Conservation (phyloP, 2,797 vertebrate genomes). For the Helarctos malayanus region DNA sequence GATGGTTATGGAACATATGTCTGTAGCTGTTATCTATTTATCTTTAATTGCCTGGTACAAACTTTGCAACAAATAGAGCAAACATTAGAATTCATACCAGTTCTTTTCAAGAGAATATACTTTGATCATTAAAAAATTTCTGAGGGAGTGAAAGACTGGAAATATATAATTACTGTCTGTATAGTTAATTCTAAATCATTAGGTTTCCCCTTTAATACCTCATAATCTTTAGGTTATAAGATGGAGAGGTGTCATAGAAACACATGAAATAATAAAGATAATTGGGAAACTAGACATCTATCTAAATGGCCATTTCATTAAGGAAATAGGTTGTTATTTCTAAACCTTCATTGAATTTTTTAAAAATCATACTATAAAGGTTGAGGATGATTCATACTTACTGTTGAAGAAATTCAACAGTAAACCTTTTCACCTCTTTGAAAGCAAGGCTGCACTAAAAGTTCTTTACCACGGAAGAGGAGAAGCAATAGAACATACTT, state of each 20-base stretch:
- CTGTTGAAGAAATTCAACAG: neutral
- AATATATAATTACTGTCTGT: slow-evolving; percentile 42
- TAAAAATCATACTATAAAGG: neutral
- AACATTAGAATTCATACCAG: neutral
- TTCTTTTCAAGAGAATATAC: slow-evolving; percentile 41
- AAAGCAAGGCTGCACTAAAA: neutral
- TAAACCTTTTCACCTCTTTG: neutral
- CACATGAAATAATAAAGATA: neutral
- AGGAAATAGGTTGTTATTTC: slow-evolving; percentile 44
- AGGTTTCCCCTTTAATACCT: neutral
- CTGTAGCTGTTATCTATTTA: neutral
- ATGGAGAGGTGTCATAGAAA: slow-evolving; percentile 48
- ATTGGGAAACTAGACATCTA: neutral
- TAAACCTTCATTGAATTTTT: neutral
- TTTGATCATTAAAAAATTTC: slow-evolving; percentile 57
- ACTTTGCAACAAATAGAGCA: neutral
- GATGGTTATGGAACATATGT: neutral
- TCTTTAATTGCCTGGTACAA: neutral
- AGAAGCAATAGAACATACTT: neutral
- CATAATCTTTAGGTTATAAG: slow-evolving; percentile 13
- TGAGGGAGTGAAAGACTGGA: neutral
- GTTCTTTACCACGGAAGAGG: neutral
- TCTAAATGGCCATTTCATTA: slow-evolving; percentile 21
- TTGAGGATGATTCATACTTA: neutral
- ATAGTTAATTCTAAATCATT: slow-evolving; percentile 51